Conservation (phyloP, 2,888 invertebrate genomes). For the Agriopis marginaria region DNA sequence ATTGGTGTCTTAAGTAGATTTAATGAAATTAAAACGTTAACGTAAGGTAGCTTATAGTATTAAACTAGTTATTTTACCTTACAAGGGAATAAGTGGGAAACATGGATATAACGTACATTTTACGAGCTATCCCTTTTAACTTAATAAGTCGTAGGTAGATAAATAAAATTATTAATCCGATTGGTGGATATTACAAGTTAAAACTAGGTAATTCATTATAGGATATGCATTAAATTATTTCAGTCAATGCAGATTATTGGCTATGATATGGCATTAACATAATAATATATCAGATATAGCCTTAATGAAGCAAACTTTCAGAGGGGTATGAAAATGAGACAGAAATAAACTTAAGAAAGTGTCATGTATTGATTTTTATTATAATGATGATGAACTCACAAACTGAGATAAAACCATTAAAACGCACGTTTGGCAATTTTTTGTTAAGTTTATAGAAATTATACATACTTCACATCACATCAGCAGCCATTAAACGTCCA, state of each 20-base stretch:
- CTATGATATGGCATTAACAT: background rate
- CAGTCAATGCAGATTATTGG: background rate
- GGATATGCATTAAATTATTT: constrained; percentile 1
- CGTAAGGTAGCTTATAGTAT: background rate
- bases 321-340: background rate
- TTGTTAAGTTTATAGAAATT: too few relatives aligned
- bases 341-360: background rate
- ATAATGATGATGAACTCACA: background rate
- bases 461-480: too few relatives aligned
- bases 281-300: constrained; percentile 7
- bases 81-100: background rate
- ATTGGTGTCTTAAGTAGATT: background rate
- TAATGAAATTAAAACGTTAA: background rate
- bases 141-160: background rate
- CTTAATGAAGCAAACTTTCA: constrained; percentile 1
- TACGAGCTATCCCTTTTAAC: background rate
- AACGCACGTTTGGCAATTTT: too few relatives aligned
- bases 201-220: constrained; percentile 1
- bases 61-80: background rate
- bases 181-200: constrained; percentile 1
- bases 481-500: too few relatives aligned
- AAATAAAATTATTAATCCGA: constrained; percentile 6
- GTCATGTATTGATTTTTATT: background rate
- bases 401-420: too few relatives aligned
- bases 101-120: background rate